Conservation (phyloP, 1,140 invertebrate genomes). For the Archivesica marissinica region DNA sequence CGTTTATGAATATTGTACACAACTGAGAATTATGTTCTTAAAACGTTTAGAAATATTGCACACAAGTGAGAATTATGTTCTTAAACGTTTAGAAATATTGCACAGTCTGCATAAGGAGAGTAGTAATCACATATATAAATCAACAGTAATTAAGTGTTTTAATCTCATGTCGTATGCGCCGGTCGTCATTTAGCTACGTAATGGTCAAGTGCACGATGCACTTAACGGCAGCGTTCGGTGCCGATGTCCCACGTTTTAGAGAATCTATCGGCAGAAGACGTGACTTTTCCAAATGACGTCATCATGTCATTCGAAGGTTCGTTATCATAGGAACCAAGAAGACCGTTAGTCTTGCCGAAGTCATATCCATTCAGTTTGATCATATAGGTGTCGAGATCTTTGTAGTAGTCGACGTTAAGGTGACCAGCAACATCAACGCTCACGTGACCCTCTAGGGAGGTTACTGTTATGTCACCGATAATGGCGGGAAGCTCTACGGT, state of each 20-base stretch:
- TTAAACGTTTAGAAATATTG: no score
- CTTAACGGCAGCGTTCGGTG: conserved; percentile 45
- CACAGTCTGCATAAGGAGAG: no score
- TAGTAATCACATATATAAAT: no score
- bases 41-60: no score
- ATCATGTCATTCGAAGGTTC: conserved; percentile 93
- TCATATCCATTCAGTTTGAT: conserved; percentile 86
- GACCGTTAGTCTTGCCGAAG: conserved; percentile 91
- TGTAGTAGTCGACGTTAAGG: conserved; percentile 76
- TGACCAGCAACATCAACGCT: conserved; percentile 80
- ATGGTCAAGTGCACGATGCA: neutral
- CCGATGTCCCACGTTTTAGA: conserved; percentile 68
- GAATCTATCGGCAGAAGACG: conserved; percentile 79
- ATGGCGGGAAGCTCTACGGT: conserved; percentile 86
- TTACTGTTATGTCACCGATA: conserved; percentile 84
- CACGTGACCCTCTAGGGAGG: conserved; percentile 75
- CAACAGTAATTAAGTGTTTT: no score
- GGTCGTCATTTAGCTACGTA: no score
- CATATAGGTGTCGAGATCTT: conserved; percentile 75
- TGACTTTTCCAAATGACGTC: conserved; percentile 84
- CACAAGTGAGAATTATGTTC: no score
- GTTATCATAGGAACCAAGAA: conserved; percentile 94
- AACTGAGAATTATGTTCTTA: no score
- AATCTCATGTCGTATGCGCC: no score
- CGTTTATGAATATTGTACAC: no score